Evolutionary conservation across 2,113 vertebrate species (phyloP).

Genomic region (Pongo abelii): DNA sequence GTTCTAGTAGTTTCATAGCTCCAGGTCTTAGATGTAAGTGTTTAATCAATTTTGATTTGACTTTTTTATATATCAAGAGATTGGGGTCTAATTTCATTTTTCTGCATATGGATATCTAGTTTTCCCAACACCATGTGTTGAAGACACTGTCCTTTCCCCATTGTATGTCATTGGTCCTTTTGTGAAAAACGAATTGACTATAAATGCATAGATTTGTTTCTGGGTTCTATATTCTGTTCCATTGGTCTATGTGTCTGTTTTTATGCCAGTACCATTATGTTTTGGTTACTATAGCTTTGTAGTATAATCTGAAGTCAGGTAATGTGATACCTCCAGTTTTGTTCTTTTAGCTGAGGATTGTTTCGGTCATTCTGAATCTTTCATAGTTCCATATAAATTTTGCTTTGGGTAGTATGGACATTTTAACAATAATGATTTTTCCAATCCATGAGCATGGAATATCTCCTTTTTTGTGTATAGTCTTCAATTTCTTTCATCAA

Average conservation of each 20-base stretch:
- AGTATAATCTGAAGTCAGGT: not conserved
- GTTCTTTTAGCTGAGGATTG: not conserved
- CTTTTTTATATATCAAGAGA: not conserved
- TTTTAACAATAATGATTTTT: not conserved
- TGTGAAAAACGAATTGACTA: accelerated
- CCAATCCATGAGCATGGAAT: not conserved
- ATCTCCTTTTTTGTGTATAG: no score
- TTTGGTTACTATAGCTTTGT: not conserved
- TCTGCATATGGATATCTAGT: not conserved
- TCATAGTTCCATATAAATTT: not conserved
- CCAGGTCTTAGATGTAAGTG: not conserved
- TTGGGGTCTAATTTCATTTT: not conserved
- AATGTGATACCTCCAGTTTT: not conserved
- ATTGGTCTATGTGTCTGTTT: not conserved
- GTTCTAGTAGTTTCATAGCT: not conserved
- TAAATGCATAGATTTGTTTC: not conserved
- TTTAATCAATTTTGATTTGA: not conserved
- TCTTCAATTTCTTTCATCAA: not conserved
- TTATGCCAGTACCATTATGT: not conserved
- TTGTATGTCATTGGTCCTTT: not conserved
- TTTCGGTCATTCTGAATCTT: not conserved
- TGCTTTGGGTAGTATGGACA: not conserved
- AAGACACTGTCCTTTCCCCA: not conserved
- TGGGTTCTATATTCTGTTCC: not conserved
- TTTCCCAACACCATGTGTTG: not conserved